Conservation (phyloP, 1,140 invertebrate genomes). For the Drosophila serrata region DNA sequence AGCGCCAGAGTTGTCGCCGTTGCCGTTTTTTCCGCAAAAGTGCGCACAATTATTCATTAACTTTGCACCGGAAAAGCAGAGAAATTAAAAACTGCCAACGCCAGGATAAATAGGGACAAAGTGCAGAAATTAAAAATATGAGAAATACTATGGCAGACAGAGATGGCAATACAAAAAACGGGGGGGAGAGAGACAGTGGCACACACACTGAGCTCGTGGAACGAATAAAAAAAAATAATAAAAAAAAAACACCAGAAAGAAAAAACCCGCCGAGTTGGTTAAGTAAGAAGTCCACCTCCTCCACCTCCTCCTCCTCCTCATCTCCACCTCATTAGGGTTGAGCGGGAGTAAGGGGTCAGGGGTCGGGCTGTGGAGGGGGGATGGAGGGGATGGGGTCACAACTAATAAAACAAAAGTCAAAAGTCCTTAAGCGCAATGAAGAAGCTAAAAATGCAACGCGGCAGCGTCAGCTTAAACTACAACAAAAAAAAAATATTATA, state of each 20-base stretch:
- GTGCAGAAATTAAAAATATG: slow-evolving; percentile 84
- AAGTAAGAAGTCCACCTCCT: slow-evolving; percentile 50
- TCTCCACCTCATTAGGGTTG: slow-evolving; percentile 13
- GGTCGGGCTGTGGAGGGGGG: neutral
- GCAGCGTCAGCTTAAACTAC: slow-evolving; percentile 73
- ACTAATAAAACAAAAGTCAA: slow-evolving; percentile 85
- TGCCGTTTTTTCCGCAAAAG: slow-evolving; percentile 81
- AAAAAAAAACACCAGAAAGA: too few relatives aligned
- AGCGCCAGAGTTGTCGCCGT: slow-evolving; percentile 59
- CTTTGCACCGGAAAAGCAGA: slow-evolving; percentile 84
- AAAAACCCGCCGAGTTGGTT: slow-evolving; percentile 36
- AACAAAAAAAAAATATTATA: slow-evolving; percentile 52
- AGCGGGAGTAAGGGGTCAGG: neutral
- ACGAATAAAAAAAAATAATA: slow-evolving; percentile 30
- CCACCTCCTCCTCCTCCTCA: neutral
- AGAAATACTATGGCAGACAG: slow-evolving; percentile 70
- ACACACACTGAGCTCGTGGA: slow-evolving; percentile 30
- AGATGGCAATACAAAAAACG: slow-evolving; percentile 5
- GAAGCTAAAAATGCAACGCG: slow-evolving; percentile 83
- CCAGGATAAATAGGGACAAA: slow-evolving; percentile 84
- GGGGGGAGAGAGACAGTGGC: neutral
- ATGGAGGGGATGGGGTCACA: slow-evolving; percentile 51
- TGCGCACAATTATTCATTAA: slow-evolving; percentile 84
- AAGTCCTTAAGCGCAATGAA: slow-evolving; percentile 84
- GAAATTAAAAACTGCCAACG: slow-evolving; percentile 84